These are phyloP conservation scores for Podarcis cretensis DNA, from an alignment of 2,113 vertebrate species.

Conservation along the genomic window DNA sequence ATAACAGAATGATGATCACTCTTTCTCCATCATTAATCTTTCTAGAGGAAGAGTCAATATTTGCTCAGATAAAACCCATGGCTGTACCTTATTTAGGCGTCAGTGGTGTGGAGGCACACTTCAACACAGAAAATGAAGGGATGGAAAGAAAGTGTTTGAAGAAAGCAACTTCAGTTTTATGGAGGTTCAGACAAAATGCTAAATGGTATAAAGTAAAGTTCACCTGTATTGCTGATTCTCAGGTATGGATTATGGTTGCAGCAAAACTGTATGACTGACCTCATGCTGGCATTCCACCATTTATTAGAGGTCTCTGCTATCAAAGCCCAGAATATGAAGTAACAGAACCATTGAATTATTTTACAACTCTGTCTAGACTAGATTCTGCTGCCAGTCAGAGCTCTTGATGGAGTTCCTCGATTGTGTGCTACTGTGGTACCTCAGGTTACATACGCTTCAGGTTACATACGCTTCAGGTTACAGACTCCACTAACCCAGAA, in stretches of 20 bases:
- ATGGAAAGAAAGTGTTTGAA: neutral
- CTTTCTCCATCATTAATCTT: slow-evolving; percentile 5
- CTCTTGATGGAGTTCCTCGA: neutral
- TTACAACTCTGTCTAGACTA: neutral
- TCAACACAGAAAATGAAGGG: neutral
- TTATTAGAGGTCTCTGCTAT: neutral
- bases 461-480: too few species aligned
- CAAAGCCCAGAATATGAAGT: neutral
- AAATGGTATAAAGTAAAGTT: neutral
- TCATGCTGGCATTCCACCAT: neutral
- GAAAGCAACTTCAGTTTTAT: neutral
- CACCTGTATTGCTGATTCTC: neutral
- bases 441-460: too few species aligned
- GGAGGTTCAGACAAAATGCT: neutral
- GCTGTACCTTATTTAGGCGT: neutral
- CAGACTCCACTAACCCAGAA: too few species aligned
- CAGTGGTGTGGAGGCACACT: neutral
- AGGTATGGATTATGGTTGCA: neutral
- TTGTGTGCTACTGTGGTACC: neutral
- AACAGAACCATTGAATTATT: neutral
- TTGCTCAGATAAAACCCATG: neutral
- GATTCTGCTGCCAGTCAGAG: neutral
- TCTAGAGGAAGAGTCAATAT: neutral
- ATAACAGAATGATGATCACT: slow-evolving; percentile 37
- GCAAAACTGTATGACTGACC: neutral